A percentile compares a stretch with the other conserved stretches of the same genome.
Evolutionary conservation across 2,888 invertebrate species (phyloP).

Genomic region (Pimpla rufipes): DNA sequence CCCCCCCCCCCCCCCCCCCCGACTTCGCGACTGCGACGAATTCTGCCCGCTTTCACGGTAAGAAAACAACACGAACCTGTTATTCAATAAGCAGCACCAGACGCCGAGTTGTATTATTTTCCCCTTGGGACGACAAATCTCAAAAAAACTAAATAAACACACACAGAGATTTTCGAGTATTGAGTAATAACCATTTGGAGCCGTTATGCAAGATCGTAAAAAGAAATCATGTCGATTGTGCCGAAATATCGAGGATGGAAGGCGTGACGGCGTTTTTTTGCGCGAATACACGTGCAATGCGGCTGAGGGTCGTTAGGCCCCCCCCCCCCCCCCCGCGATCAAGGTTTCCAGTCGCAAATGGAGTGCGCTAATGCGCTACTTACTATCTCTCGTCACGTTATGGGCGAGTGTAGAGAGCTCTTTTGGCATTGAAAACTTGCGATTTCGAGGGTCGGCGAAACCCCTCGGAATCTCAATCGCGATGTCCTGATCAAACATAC

Average conservation of each 20-base stretch:
- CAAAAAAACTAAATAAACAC: too few species aligned
- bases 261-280: slow-evolving; percentile 45
- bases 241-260: slow-evolving; percentile 15
- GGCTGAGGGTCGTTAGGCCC: slow-evolving; percentile 47
- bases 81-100: background rate
- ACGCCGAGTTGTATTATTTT: background rate
- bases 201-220: slow-evolving; percentile 10
- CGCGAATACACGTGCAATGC: slow-evolving; percentile 58
- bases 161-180: background rate
- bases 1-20: too few species aligned
- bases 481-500: slow-evolving; percentile 21
- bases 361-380: slow-evolving; percentile 48
- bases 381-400: slow-evolving; percentile 44
- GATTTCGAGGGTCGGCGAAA: background rate
- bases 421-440: background rate
- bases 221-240: background rate
- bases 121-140: background rate
- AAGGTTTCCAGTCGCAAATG: slow-evolving; percentile 49
- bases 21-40: slow-evolving; percentile 2
- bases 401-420: background rate
- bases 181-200: background rate
- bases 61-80: too few species aligned
- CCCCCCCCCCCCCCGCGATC: too few species aligned
- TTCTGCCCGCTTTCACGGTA: too few species aligned
- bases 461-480: slow-evolving; percentile 2